Evolutionary conservation across 1,140 invertebrate species (phyloP), one percentile per base, ranked within the genome.

Genomic region (Acromyrmex charruanus): DNA sequence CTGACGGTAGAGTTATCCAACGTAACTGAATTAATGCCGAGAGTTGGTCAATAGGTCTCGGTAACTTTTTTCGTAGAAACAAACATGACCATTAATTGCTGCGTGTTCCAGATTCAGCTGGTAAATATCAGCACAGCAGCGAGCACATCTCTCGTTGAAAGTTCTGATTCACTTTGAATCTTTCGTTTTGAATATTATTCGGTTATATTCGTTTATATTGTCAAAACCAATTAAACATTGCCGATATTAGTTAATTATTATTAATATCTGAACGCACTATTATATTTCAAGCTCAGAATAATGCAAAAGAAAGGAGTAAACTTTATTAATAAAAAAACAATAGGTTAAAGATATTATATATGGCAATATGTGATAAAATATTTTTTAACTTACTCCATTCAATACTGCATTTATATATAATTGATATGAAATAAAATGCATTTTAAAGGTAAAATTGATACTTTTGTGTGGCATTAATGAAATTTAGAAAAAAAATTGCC

Each of bases 61-160:
- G 18, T 49, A 74, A 61, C 80, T 74, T 82, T 82, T 82, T 82
- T 74, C 80, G 14, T 44, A 74, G 68, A 74, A 31, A 82, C 68
- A 81, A 81, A 81, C 65, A 72, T 58, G 65, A 51, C 51, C 35
- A 74, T 74, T 82, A 82, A 82, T 82, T 82, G 79, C 53, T 16
- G 53, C 58, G 53, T 81, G 79, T 58, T 82, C 55, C 12, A 61
- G 28, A 82, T 82, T 14, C 55, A 61, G n/a, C 18, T 82, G 25
- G 68, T 25, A 82, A 74, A 82, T 82, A 74, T 55, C 55, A 65
- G 25, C 35, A 31, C 39, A 39, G 55, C 21, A 35, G 12, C 3
- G 31, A 53, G 25, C 35, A 55, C 31, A 5, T 12, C 31, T n/a
- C 77, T n/a, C 65, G 18, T 58, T 21, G 63, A 10, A 28, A 69